phyloP scores from a whole-genome alignment of 2,888 invertebrate genomes.

The Oscheius myriophilus region DNA sequence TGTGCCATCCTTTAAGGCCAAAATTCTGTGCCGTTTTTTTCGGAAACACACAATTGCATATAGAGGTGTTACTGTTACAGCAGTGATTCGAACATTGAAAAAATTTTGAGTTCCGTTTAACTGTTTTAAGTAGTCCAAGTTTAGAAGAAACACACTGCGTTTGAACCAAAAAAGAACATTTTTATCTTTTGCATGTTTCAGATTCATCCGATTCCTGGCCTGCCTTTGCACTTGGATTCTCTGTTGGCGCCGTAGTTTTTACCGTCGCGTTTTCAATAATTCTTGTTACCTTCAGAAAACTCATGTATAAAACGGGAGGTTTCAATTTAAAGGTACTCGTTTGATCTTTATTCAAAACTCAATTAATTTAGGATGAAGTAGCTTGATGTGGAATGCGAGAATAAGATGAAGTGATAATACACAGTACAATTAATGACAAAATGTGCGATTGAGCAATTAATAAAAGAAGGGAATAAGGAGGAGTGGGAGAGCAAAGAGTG shows the following conservation, averaged over 20 bases:
- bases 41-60: too few relatives aligned
- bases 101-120: too few relatives aligned
- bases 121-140: too few relatives aligned
- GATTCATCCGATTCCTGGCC: constrained; percentile 29
- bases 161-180: too few relatives aligned
- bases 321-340: constrained; percentile 20
- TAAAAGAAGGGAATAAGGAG: neutral
- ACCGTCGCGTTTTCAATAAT: constrained; percentile 23
- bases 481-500: neutral
- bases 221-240: constrained; percentile 28
- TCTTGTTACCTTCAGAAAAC: constrained; percentile 7
- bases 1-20: too few relatives aligned
- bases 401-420: too few relatives aligned
- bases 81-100: too few relatives aligned
- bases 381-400: constrained; percentile 3
- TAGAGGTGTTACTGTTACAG: too few relatives aligned
- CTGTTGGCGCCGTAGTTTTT: constrained; percentile 25
- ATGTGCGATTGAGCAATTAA: neutral
- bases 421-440: too few relatives aligned
- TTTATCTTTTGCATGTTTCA: too few relatives aligned
- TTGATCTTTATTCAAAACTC: neutral
- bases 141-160: too few relatives aligned
- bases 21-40: too few relatives aligned
- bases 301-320: constrained; percentile 22
- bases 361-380: constrained; percentile 16